These are phyloP conservation scores for Microcebus tavaratra DNA, from an alignment of 2,113 vertebrate species.

Conservation along the genomic window DNA sequence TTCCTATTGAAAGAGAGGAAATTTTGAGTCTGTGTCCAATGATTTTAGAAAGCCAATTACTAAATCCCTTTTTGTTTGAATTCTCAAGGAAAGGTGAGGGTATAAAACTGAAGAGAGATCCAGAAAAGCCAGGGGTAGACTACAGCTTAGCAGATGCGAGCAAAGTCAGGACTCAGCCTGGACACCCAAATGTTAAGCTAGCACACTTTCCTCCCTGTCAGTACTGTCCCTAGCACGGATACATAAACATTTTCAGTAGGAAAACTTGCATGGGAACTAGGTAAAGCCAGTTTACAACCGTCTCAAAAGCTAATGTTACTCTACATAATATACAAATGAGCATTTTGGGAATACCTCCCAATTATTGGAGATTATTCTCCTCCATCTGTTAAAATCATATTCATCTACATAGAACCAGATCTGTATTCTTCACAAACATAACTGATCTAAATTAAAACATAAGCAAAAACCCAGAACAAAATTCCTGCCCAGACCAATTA, in stretches of 20 bases:
- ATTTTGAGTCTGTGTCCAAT: background rate
- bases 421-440: background rate
- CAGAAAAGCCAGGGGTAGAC: background rate
- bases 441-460: background rate
- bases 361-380: background rate
- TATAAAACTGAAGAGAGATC: background rate
- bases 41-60: background rate
- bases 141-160: background rate
- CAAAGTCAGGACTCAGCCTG: background rate
- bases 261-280: background rate
- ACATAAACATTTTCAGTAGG: background rate
- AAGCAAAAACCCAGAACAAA: background rate
- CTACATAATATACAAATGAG: background rate
- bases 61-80: background rate
- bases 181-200: background rate
- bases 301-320: background rate
- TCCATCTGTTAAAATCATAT: conserved; percentile 12
- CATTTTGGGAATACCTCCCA: background rate
- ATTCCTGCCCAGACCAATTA: background rate
- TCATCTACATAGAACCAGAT: background rate
- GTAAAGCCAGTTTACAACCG: background rate
- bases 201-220: background rate
- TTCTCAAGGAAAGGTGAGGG: background rate
- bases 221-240: background rate
- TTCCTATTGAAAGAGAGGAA: background rate